These are phyloP conservation scores for Saguinus midas DNA, from an alignment of 2,113 vertebrate species.

Conservation along the genomic window DNA sequence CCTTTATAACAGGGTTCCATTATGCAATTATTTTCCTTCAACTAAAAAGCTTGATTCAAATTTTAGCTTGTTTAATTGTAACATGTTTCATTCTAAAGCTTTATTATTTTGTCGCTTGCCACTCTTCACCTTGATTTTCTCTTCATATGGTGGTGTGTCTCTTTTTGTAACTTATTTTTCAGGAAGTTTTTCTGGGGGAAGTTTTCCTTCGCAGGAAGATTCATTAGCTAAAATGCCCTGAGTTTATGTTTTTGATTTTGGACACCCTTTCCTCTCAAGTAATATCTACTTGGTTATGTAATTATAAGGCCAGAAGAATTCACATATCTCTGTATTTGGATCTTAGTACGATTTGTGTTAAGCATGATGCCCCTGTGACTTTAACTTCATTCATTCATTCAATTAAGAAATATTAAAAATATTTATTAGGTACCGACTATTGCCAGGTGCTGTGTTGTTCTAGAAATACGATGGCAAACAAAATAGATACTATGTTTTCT, in stretches of 20 bases:
- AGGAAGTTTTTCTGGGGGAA: not conserved
- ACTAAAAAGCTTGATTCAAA: not conserved
- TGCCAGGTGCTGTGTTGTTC: fast-evolving
- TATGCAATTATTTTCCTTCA: not conserved
- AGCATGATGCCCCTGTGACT: not conserved
- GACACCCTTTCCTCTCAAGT: not conserved
- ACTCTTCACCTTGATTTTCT: not conserved
- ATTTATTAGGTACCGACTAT: not conserved
- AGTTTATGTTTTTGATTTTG: not conserved
- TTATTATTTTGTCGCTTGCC: not conserved
- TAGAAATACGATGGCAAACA: too few relatives aligned
- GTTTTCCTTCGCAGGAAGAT: not conserved
- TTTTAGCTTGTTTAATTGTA: not conserved
- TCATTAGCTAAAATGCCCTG: not conserved
- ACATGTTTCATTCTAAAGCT: not conserved
- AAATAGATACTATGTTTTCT: not conserved
- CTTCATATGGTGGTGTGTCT: not conserved
- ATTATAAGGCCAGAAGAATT: not conserved
- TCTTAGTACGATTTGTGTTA: not conserved
- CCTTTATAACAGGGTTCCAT: not conserved
- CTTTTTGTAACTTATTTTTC: not conserved
- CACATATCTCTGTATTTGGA: not conserved
- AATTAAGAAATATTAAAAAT: not conserved
- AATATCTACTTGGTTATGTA: not conserved
- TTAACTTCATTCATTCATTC: not conserved